A percentile compares a stretch with the other conserved stretches of the same genome.
Conservation (phyloP, 2,797 vertebrate species). For the Sciurus carolinensis region DNA sequence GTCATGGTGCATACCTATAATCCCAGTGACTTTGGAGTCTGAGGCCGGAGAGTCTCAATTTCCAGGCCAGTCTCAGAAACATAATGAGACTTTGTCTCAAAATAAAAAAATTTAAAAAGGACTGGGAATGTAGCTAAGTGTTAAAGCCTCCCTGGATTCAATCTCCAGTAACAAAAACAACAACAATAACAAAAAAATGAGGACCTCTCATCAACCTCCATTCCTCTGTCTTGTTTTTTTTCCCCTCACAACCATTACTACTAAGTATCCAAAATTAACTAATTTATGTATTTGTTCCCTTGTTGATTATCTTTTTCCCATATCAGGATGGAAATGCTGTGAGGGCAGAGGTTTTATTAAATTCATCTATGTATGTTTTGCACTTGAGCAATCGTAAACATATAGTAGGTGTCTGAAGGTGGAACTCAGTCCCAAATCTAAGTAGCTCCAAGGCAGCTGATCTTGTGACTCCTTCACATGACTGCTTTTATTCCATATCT, state of each 20-base stretch:
- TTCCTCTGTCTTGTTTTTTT: neutral
- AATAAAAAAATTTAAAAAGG: no score
- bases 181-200: neutral
- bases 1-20: no score
- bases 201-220: neutral
- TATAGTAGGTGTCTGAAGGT: neutral
- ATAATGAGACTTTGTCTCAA: no score
- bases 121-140: no score
- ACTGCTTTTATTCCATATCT: neutral
- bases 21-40: no score
- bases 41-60: no score
- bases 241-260: neutral
- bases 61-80: no score
- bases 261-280: conserved; percentile 29
- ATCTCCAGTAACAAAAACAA: no score
- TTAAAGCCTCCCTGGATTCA: no score
- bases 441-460: neutral
- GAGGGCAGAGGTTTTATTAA: conserved; percentile 34
- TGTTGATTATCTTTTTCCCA: conserved; percentile 12
- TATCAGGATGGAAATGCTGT: neutral
- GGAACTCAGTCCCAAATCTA: neutral
- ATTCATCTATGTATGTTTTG: neutral
- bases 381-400: neutral
- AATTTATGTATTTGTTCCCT: conserved; percentile 7
- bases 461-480: neutral